Base-by-base conservation (phyloP, 2,888 invertebrate genomes). In the Lacanobia oleracea region DNA sequence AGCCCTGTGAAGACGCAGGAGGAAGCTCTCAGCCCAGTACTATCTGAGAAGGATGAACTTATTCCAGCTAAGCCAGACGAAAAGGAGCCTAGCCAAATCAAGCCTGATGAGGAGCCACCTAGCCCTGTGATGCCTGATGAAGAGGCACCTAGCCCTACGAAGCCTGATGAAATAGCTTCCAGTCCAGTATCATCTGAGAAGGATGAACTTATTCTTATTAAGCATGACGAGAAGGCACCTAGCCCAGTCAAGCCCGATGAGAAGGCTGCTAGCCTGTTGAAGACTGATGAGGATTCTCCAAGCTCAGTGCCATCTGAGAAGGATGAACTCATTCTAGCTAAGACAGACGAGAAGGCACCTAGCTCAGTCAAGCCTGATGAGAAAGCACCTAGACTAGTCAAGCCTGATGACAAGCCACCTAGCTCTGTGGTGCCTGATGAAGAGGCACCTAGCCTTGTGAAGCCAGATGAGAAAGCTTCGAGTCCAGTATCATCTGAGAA, bases 211-310 rank as follows among this genome's bases (percentile, higher is more conserved):
- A 33, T 4, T 6, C 7, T 5, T 23, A 2, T 0, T 1, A 66
- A 68, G 9, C 33, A 18, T 0, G 67, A 51, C 33, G 67, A 75
- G 0, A 79, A 72, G 5, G n/a, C 3, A 0, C 16, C 40, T 0
- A 71, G 56, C n/a, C 23, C 43, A 0, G 43, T 8, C 3, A 48
- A 64, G 12, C 59, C 10, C 10, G 66, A 65, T 18, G 63, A 51
- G 3, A 77, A 75, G 18, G 21, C 12, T 45, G 40, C 62, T 50
- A 76, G 71, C 51, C 61, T 54, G 14, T 10, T 67, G 0, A 21
- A 64, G 1, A 3, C 9, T 1, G 64, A 71, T 2, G 53, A 16
- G 1, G 8, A 27, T 16, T 45, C 9, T 0, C 18, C 48, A 0
- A 45, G 57, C 8, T 14, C 14, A 14, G 14, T 43, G 1, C 14